Evolutionary conservation across 2,888 invertebrate species (phyloP).

Genomic region (Drosophila suboccidentalis): DNA sequence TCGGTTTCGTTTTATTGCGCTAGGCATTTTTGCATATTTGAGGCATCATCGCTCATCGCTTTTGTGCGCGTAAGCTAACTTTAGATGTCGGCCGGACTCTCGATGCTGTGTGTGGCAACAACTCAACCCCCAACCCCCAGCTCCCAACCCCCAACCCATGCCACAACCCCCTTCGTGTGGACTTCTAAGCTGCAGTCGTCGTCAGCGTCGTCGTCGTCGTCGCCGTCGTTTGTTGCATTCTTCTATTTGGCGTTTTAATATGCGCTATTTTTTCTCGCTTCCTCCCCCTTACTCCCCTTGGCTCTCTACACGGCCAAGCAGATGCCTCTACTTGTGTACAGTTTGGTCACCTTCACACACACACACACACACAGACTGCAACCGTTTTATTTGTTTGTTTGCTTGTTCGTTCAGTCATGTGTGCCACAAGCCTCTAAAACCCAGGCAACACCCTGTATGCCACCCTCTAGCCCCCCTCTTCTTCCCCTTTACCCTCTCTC

Average conservation of each 20-base stretch:
- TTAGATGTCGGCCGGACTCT: constrained; percentile 40
- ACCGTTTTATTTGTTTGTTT: constrained; percentile 72
- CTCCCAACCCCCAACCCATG: no score
- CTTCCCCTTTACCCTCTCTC: background rate
- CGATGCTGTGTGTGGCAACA: no score
- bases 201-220: constrained; percentile 13
- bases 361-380: constrained; percentile 32
- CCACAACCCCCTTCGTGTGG: constrained; percentile 36
- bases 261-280: constrained; percentile 67
- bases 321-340: constrained; percentile 44
- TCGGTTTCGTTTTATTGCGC: constrained; percentile 76
- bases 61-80: constrained; percentile 75
- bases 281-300: constrained; percentile 23
- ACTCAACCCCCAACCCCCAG: no score
- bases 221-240: constrained; percentile 59
- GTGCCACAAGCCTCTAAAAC: constrained; percentile 55
- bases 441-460: constrained; percentile 27
- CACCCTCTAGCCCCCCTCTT: background rate
- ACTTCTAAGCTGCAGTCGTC: constrained; percentile 72
- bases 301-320: constrained; percentile 6
- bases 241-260: constrained; percentile 80
- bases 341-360: constrained; percentile 78
- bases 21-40: constrained; percentile 81
- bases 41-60: constrained; percentile 82
- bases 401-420: constrained; percentile 75